Percentiles rank a stretch among this genome's conserved stretches.
These are phyloP conservation scores for Listronotus bonariensis DNA, from an alignment of 1,140 invertebrate genomes.

Conservation along the genomic window DNA sequence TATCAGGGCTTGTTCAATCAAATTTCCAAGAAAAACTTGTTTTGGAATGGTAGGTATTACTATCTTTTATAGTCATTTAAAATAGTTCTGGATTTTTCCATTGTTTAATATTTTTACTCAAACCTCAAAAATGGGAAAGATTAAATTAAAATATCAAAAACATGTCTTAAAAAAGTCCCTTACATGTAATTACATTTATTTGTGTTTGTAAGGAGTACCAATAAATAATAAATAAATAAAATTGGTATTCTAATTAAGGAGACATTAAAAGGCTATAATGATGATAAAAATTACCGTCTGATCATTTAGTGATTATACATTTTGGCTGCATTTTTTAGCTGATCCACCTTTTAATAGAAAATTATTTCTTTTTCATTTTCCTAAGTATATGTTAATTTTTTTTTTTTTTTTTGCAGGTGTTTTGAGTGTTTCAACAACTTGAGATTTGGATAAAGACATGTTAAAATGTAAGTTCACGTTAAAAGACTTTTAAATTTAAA, in stretches of 20 bases:
- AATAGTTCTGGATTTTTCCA: too few species aligned
- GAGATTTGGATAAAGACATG: background rate
- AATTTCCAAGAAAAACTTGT: too few species aligned
- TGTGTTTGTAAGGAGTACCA: too few species aligned
- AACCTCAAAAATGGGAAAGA: background rate
- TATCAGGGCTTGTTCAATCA: too few species aligned
- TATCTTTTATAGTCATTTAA: too few species aligned
- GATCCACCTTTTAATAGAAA: background rate
- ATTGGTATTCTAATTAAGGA: background rate
- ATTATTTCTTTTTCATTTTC: background rate
- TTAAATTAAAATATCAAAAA: background rate
- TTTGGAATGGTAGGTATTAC: too few species aligned
- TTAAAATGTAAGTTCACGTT: background rate
- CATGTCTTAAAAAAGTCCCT: too few species aligned
- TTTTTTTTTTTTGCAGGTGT: background rate
- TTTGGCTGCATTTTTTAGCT: constrained; percentile 20
- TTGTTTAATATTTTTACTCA: too few species aligned
- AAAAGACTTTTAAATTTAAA: background rate
- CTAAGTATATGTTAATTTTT: too few species aligned
- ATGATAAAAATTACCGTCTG: constrained; percentile 29
- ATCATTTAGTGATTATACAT: constrained; percentile 16
- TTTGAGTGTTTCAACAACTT: background rate
- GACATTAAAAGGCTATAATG: constrained; percentile 2
- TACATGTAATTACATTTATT: too few species aligned
- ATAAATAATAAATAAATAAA: too few species aligned